Conservation (phyloP, 1,140 invertebrate genomes). For the Uloborus diversus region DNA sequence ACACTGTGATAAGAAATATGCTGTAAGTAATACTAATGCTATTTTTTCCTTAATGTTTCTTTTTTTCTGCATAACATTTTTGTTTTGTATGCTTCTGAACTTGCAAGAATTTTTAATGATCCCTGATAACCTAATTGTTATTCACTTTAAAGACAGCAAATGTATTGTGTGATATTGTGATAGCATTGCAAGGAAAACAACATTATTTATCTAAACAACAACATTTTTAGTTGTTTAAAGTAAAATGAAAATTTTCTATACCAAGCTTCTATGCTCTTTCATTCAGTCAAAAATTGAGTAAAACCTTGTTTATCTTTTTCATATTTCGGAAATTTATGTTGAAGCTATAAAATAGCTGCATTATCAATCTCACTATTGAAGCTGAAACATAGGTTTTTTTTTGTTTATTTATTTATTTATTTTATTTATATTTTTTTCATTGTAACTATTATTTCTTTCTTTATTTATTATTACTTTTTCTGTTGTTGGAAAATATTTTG, state of each 20-base stretch:
- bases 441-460: no score
- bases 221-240: background rate
- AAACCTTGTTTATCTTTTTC: background rate
- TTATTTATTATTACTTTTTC: no score
- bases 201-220: background rate
- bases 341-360: background rate
- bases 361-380: background rate
- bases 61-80: background rate
- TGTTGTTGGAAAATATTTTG: no score
- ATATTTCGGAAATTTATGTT: background rate
- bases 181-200: background rate
- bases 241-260: background rate
- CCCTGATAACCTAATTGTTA: background rate
- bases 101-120: background rate
- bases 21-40: slow-evolving; percentile 62
- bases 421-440: no score
- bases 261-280: background rate
- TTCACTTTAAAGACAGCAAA: background rate
- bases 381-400: background rate
- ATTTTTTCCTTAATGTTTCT: background rate
- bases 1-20: slow-evolving; percentile 68
- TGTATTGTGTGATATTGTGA: background rate
- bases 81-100: background rate
- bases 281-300: background rate
- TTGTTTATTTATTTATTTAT: background rate